Evolutionary conservation across 2,888 invertebrate species (phyloP).

Genomic region (Noctua fimbriata): DNA sequence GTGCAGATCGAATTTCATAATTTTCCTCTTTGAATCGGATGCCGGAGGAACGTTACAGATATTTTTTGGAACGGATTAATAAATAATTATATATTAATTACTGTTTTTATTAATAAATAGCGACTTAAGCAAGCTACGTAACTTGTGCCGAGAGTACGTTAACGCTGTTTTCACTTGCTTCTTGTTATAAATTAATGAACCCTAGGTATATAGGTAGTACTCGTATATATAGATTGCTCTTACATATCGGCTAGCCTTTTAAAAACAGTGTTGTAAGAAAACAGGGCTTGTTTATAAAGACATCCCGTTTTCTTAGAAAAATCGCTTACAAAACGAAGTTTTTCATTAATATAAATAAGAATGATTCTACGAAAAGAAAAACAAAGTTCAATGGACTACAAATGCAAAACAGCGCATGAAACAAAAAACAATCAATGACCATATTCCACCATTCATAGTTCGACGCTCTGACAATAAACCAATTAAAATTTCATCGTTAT

Average conservation of each 20-base stretch:
- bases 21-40: neutral
- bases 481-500: slow-evolving; percentile 65
- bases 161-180: neutral
- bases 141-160: too few relatives aligned
- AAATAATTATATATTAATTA: neutral
- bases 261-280: neutral
- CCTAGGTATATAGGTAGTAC: too few relatives aligned
- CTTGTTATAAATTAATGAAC: neutral
- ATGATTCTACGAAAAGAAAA: neutral
- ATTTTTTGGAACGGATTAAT: neutral
- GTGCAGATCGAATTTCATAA: neutral
- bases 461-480: slow-evolving; percentile 51
- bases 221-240: neutral
- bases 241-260: neutral
- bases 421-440: slow-evolving; percentile 8
- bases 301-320: neutral
- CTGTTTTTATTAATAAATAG: neutral
- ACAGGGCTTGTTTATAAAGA: neutral
- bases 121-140: neutral
- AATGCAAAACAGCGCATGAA: neutral
- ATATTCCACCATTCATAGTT: slow-evolving; percentile 36
- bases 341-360: neutral
- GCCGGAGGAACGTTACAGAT: neutral
- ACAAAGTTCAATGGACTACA: neutral
- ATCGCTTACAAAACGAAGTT: neutral